Evolutionary conservation across 2,797 vertebrate genomes (phyloP).

Genomic region (Propithecus perrieri): DNA sequence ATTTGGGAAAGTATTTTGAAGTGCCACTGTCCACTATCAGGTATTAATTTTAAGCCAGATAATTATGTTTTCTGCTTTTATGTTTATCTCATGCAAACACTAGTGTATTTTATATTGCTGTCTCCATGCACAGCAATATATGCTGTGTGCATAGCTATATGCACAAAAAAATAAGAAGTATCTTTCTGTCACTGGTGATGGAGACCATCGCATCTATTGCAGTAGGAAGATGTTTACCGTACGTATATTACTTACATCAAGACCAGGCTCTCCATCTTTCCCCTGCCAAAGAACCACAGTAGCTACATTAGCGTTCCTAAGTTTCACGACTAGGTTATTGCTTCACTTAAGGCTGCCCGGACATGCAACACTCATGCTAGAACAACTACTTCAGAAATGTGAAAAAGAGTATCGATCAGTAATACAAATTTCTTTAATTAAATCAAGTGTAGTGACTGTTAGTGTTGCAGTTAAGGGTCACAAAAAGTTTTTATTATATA

Average conservation of each 20-base stretch:
- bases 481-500: neutral
- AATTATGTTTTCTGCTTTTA: neutral
- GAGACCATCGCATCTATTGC: constrained; percentile 47
- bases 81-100: constrained; percentile 33
- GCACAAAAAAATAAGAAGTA: constrained; percentile 38
- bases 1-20: constrained; percentile 50
- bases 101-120: constrained; percentile 48
- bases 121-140: constrained; percentile 28
- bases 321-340: constrained; percentile 21
- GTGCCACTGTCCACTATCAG: neutral
- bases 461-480: neutral
- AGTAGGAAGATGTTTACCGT: constrained; percentile 62
- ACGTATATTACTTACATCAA: constrained; percentile 93
- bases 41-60: constrained; percentile 19
- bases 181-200: constrained; percentile 21
- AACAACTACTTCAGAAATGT: neutral
- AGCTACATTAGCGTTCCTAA: constrained; percentile 79
- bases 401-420: neutral
- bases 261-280: constrained; percentile 95
- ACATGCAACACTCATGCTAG: constrained; percentile 40
- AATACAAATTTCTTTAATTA: neutral
- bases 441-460: neutral
- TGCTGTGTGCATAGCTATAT: neutral
- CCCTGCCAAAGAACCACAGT: constrained; percentile 91
- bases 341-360: neutral